Evolutionary conservation across 2,113 vertebrate genomes (phyloP).

Genomic region (Chelonoidis abingdonii): DNA sequence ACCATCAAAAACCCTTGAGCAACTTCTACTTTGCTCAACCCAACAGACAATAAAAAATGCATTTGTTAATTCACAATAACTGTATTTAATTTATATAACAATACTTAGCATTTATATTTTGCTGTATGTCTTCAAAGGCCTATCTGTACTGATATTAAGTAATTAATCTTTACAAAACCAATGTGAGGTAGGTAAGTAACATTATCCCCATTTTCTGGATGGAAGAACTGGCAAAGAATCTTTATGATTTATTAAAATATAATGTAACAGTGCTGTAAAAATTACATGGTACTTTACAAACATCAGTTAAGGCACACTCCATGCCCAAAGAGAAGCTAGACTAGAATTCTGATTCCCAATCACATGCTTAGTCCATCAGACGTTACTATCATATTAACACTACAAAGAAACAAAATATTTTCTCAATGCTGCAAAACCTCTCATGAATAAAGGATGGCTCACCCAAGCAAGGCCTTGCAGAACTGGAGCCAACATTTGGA

Average conservation of each 20-base stretch:
- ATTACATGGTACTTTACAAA: background rate
- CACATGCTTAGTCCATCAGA: background rate
- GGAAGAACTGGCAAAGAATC: background rate
- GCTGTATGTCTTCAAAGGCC: background rate
- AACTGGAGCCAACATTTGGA: background rate
- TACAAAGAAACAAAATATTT: background rate
- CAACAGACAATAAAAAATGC: background rate
- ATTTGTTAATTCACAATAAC: background rate
- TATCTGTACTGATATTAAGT: background rate
- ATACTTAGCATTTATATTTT: background rate
- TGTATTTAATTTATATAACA: background rate
- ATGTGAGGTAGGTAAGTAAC: background rate
- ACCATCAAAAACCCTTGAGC: background rate
- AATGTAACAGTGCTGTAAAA: background rate
- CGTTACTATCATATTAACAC: background rate
- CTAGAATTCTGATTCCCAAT: background rate
- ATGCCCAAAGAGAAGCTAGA: background rate
- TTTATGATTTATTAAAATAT: background rate
- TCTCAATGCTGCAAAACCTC: background rate
- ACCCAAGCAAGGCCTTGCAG: background rate
- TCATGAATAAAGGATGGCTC: background rate
- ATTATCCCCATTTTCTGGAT: background rate
- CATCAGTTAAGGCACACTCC: background rate
- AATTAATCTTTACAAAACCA: background rate
- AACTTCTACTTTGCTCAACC: background rate